A percentile compares a stretch with the other conserved stretches of the same genome.
phyloP scores from a whole-genome alignment of 1,140 invertebrate species.

The Drosophila santomea region DNA sequence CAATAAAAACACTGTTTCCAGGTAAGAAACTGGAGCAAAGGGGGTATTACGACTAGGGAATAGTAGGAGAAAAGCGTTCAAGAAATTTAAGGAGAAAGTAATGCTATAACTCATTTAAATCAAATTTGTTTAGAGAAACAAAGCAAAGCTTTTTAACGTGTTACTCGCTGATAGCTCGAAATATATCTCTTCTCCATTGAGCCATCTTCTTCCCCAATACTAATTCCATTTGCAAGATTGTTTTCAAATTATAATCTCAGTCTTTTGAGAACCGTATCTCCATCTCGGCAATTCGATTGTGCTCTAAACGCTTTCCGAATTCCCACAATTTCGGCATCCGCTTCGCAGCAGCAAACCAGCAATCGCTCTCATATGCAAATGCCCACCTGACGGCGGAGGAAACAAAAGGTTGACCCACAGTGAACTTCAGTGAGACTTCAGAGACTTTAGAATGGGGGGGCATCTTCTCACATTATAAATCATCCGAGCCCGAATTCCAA shows the following conservation, averaged over 20 bases:
- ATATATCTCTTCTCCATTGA: background rate
- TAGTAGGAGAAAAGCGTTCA: background rate
- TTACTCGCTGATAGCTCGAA: too few relatives aligned
- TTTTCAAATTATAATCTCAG: background rate
- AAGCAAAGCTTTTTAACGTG: too few relatives aligned
- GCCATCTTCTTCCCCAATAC: too few relatives aligned
- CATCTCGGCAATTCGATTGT: slow-evolving; percentile 14
- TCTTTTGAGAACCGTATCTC: slow-evolving; percentile 9
- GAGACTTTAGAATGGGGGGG: slow-evolving; percentile 2
- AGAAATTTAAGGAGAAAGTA: background rate
- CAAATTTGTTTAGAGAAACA: background rate
- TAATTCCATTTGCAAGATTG: background rate
- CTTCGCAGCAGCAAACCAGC: slow-evolving; percentile 11
- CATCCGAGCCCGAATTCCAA: slow-evolving; percentile 23
- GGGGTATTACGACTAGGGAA: background rate
- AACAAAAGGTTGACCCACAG: slow-evolving; percentile 36
- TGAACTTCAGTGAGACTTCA: slow-evolving; percentile 35
- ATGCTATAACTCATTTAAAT: too few relatives aligned
- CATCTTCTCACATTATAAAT: slow-evolving; percentile 48
- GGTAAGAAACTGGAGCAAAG: slow-evolving; percentile 5
- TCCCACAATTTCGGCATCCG: slow-evolving; percentile 59
- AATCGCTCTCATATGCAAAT: slow-evolving; percentile 46
- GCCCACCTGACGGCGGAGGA: slow-evolving; percentile 25
- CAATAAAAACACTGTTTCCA: slow-evolving; percentile 5
- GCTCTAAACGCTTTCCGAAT: slow-evolving; percentile 27